A percentile compares a stretch with the other conserved stretches of the same genome.
Evolutionary conservation across 1,140 invertebrate species (phyloP).

Genomic region (Drosophila nannoptera): DNA sequence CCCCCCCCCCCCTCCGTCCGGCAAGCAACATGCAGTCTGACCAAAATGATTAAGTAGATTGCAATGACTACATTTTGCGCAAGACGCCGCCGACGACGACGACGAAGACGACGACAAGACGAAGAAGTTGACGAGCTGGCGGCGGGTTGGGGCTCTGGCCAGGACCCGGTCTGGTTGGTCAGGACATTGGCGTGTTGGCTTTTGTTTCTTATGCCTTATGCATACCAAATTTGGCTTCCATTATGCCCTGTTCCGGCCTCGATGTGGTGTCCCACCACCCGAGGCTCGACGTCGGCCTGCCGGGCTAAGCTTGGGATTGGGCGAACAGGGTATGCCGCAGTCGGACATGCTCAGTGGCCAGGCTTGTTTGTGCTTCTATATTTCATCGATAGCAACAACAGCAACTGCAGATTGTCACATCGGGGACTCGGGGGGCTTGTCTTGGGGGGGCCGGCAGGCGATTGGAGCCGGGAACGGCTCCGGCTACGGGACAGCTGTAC

Average conservation of each 20-base stretch:
- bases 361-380: slow-evolving; percentile 44
- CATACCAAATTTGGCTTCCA: slow-evolving; percentile 64
- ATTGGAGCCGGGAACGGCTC: no score
- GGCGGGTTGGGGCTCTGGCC: neutral
- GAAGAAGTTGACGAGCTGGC: neutral
- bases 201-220: slow-evolving; percentile 71
- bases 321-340: neutral
- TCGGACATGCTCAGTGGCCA: neutral
- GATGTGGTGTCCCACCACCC: neutral
- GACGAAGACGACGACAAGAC: slow-evolving; percentile 27
- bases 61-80: slow-evolving; percentile 72
- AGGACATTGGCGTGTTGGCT: slow-evolving; percentile 61
- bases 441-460: neutral
- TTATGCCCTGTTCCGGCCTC: neutral
- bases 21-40: slow-evolving; percentile 27
- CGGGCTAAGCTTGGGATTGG: no score
- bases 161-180: slow-evolving; percentile 17
- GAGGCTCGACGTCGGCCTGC: no score
- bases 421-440: neutral
- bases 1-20: neutral
- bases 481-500: slow-evolving; percentile 30
- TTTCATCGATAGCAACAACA: slow-evolving; percentile 65
- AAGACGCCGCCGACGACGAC: slow-evolving; percentile 52
- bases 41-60: slow-evolving; percentile 75
- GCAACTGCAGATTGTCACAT: slow-evolving; percentile 38